Conservation (phyloP, 2,797 vertebrate genomes). For the Hydrocynus forskahlii region DNA sequence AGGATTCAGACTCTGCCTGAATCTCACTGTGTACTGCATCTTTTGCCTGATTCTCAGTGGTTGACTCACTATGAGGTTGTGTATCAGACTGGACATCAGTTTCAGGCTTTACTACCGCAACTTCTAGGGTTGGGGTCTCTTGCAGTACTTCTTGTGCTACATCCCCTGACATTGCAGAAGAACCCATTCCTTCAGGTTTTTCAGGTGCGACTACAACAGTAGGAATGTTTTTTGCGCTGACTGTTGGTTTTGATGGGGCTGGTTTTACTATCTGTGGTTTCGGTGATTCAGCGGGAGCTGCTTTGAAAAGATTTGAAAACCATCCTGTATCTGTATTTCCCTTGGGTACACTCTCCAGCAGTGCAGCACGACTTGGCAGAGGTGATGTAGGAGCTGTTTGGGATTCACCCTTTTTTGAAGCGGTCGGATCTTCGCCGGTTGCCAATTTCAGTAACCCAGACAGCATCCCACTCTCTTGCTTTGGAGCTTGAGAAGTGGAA, state of each 20-base stretch:
- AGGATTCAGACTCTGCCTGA: background rate
- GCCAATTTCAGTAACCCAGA: constrained; percentile 80
- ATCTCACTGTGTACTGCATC: constrained; percentile 8
- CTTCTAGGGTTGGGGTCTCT: background rate
- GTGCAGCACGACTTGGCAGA: constrained; percentile 65
- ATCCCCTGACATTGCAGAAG: constrained; percentile 22
- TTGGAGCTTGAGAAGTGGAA: constrained; percentile 63
- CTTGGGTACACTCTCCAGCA: constrained; percentile 76
- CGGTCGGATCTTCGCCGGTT: constrained; percentile 69
- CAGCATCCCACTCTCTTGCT: constrained; percentile 74
- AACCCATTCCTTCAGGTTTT: constrained; percentile 8
- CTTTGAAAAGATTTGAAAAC: constrained; percentile 84
- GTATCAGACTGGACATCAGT: constrained; percentile 40
- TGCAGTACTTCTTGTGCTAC: background rate
- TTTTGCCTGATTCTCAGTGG: constrained; percentile 35
- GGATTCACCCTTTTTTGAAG: constrained; percentile 40
- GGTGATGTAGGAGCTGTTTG: constrained; percentile 61
- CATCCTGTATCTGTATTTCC: constrained; percentile 79
- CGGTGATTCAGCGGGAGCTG: constrained; percentile 63
- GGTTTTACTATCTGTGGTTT: constrained; percentile 48
- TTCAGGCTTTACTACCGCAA: constrained; percentile 43
- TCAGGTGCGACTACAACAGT: constrained; percentile 59
- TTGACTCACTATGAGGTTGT: constrained; percentile 36
- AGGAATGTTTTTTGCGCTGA: constrained; percentile 47
- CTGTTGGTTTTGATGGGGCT: constrained; percentile 55